Evolutionary conservation across 2,113 vertebrate species (phyloP), one percentile per base, ranked within the genome.

Genomic region (Mionectes macconnelli): DNA sequence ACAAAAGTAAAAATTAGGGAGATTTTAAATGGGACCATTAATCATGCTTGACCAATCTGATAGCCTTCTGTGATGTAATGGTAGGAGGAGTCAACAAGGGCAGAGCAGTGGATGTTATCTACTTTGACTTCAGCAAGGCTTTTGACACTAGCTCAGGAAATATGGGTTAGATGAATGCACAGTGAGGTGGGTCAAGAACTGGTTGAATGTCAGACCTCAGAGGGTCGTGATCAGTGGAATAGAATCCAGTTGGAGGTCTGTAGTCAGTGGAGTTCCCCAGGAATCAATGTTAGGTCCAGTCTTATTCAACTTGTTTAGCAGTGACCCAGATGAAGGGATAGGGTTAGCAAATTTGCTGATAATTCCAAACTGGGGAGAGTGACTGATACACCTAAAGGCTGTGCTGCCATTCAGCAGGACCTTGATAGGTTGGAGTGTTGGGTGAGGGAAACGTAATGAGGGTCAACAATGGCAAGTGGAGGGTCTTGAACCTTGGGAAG

Each of bases 61-160:
- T 6, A 60, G 8, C 20, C 12, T 44, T 74, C 45, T 39, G 11
- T 40, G 24, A 45, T 14, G 6, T 28, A 4, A 25, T 37, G 21
- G 35, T 27, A 76, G 35, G 12, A 40, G 33, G 31, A 18, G 12
- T 24, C 1, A 2, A 47, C n/a, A 42, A 42, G 8, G 9, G 24
- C 6, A 56, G 17, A 73, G 22, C 13, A 37, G 14, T 64, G 31
- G 6, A 19, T 35, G 9, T 37, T 80, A 21, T 22, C 57, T 56
- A 3, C 25, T 30, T 42, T 42, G 10, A 25, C 10, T 56, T 72
- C 0, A 0, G 21, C 5, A 56, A 42, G 17, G 16, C 4, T 72
- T 79, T 74, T 35, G n/a, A 40, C 40, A 35, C 24, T 25, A 87
- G 6, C 40, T 63, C 30, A 55, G 56, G 24, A 45, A 55, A 47